Conservation (phyloP, 2,113 vertebrate species). For the Phocoena phocoena region DNA sequence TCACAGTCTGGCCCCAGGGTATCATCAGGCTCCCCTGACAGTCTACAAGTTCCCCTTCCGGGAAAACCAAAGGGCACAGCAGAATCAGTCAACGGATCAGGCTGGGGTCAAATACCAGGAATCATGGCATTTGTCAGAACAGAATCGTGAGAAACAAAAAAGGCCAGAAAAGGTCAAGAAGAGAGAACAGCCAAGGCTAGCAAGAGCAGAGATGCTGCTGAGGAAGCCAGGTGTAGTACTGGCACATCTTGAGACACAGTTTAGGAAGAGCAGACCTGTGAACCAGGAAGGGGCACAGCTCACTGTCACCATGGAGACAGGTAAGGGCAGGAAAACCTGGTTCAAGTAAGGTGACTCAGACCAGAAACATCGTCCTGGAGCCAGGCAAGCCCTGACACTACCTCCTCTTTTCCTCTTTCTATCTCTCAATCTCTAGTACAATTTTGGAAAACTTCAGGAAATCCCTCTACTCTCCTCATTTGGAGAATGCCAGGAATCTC, state of each 20-base stretch:
- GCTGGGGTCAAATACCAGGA: conserved; percentile 69
- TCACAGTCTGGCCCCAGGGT: conserved; percentile 74
- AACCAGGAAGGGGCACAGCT: neutral
- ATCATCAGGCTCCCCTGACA: conserved; percentile 67
- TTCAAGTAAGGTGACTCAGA: neutral
- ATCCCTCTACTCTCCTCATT: neutral
- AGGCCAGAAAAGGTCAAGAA: conserved; percentile 41
- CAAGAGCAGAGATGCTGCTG: neutral
- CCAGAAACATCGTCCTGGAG: neutral
- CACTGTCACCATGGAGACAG: neutral
- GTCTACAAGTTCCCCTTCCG: conserved; percentile 71
- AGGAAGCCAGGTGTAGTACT: neutral
- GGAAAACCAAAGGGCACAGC: conserved; percentile 71
- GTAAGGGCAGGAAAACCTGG: neutral
- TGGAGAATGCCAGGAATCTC: neutral
- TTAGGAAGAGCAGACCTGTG: neutral
- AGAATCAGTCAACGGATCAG: conserved; percentile 70
- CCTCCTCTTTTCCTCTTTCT: neutral
- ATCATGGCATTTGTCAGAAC: conserved; percentile 49
- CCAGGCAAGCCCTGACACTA: neutral
- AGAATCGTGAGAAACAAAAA: conserved; percentile 52
- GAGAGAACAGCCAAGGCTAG: neutral
- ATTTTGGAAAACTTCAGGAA: neutral
- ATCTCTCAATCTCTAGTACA: neutral
- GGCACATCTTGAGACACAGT: neutral